A percentile compares a stretch with the other conserved stretches of the same genome.
Conservation (phyloP, 1,140 invertebrate species). For the Colletes gigas region DNA sequence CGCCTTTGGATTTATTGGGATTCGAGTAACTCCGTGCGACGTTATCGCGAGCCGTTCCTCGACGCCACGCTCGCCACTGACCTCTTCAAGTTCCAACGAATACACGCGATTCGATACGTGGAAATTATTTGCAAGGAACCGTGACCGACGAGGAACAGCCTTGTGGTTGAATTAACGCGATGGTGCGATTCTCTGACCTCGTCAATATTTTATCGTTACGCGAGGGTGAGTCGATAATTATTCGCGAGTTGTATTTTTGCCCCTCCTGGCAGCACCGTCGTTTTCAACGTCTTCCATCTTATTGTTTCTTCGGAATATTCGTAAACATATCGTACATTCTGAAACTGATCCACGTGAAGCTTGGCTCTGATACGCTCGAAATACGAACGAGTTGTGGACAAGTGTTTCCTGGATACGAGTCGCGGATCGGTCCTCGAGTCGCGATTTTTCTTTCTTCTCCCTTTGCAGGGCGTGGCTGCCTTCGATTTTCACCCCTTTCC, state of each 20-base stretch:
- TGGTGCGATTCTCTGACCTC: no score
- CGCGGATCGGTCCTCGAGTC: conserved; percentile 11
- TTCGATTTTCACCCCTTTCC: conserved; percentile 50
- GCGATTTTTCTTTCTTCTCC: conserved; percentile 48
- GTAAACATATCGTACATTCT: conserved; percentile 38
- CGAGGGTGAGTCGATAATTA: neutral
- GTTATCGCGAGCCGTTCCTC: conserved; percentile 57
- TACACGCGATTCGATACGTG: neutral
- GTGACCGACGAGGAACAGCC: no score
- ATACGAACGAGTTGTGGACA: conserved; percentile 1
- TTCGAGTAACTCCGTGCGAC: conserved; percentile 66
- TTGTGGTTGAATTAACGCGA: no score
- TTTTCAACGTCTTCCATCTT: no score
- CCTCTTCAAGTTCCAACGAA: conserved; percentile 47
- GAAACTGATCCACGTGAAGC: conserved; percentile 41
- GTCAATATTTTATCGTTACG: no score
- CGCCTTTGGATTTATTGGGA: conserved; percentile 65
- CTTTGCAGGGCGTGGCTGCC: conserved; percentile 45
- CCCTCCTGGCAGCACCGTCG: no score
- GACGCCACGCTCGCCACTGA: conserved; percentile 38
- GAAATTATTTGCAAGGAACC: conserved; percentile 7
- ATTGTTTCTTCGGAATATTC: conserved; percentile 25
- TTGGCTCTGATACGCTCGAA: conserved; percentile 43
- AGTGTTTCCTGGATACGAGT: conserved; percentile 19
- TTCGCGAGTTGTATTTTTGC: no score